Base-by-base conservation (phyloP, 2,888 invertebrate genomes). In the Pristionchus entomophagus region DNA sequence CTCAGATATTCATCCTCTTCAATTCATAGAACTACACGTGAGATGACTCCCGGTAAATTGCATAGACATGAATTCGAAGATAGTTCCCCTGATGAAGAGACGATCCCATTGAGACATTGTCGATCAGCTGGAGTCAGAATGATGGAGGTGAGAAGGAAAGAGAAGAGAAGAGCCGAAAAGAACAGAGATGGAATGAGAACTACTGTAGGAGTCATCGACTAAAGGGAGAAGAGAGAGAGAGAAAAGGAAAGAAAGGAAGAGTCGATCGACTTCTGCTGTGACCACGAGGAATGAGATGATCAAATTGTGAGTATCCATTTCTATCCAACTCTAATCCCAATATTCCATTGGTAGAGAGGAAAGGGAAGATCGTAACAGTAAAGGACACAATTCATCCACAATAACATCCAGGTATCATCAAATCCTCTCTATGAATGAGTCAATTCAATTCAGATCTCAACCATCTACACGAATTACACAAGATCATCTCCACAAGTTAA, bases 401-500 rank as follows among this genome's bases (percentile, higher is more conserved):
- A n/a, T 10, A 12, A 73, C 73, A n/a, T 5, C 19, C 38, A 73
- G 41, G 73, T 73, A n/a, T n/a, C n/a, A n/a, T n/a, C n/a, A n/a
- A n/a, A n/a, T n/a, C n/a, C n/a, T n/a, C n/a, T n/a, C n/a, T n/a
- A n/a, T n/a, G n/a, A n/a, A n/a, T n/a, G 29, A 65, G 12, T 12
- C 32, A 32, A 62, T 8, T 51, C 5, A 26, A 32, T 51, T 80
- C 29, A 80, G 78, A 83, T 41, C 35, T 26, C 69, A 84, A 38
- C 41, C 26, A 49, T 69, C 84, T 19, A 65, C 65, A n/a, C 53
- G 65, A 10, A 35, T 84, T 22, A 26, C 84, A 14, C n/a, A 53
- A 59, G 84, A 84, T 8, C 32, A 38, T 17, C 32, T 69, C 12
- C 35, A 59, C 14, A 73, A 84, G 35, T 80, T 90, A n/a, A 88